Conservation (phyloP, 2,113 vertebrate genomes). For the Azemiops feae region DNA sequence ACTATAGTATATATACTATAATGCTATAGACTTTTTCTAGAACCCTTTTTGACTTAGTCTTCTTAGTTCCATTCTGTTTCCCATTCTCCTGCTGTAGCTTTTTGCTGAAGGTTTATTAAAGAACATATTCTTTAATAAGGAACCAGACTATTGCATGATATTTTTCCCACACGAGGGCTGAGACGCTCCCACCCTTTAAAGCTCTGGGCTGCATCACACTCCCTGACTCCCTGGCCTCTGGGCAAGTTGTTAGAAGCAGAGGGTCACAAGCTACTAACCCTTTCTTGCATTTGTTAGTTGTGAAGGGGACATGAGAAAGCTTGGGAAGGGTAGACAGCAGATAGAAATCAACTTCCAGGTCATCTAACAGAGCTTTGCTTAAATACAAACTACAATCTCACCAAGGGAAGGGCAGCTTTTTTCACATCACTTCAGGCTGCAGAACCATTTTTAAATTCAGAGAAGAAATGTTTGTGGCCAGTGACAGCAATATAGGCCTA, state of each 20-base stretch:
- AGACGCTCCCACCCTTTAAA: background rate
- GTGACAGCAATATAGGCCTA: background rate
- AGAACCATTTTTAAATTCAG: background rate
- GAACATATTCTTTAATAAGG: background rate
- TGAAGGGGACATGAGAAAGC: constrained; percentile 21
- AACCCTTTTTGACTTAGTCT: background rate
- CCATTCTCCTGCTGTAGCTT: background rate
- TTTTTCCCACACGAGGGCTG: constrained; percentile 40
- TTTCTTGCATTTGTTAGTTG: background rate
- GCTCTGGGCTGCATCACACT: constrained; percentile 57
- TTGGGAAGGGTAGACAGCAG: constrained; percentile 2
- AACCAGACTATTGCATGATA: background rate
- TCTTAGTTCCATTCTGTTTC: background rate
- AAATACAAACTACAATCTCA: background rate
- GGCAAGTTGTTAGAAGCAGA: background rate
- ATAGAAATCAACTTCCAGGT: constrained; percentile 59
- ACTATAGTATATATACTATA: background rate
- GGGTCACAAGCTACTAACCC: constrained; percentile 35
- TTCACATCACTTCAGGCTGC: accelerated
- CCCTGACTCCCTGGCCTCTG: background rate
- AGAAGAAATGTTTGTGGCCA: background rate
- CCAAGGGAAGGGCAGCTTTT: background rate
- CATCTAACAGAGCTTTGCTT: constrained; percentile 6
- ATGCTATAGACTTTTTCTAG: background rate
- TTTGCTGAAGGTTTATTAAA: constrained; percentile 6